Evolutionary conservation across 2,797 vertebrate genomes (phyloP).

Genomic region (Mormyrops attenuatus): DNA sequence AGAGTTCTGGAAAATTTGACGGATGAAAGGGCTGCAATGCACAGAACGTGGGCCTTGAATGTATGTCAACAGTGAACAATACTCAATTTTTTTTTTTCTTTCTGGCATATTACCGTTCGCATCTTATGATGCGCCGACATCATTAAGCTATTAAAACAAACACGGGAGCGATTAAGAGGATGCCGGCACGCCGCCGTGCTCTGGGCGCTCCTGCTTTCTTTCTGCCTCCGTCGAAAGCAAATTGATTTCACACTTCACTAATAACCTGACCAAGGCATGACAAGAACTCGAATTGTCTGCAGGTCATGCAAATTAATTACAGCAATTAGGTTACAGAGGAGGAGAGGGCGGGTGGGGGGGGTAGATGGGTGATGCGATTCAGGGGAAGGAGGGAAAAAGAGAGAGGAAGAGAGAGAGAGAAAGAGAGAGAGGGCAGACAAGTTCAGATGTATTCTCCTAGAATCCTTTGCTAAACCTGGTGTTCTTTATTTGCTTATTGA

Average conservation of each 20-base stretch:
- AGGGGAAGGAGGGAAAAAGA: neutral
- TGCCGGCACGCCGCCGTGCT: neutral
- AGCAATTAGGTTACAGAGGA: conserved; percentile 44
- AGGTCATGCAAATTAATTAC: conserved; percentile 51
- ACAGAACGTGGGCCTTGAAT: neutral
- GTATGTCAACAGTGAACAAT: neutral
- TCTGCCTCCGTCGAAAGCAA: conserved; percentile 32
- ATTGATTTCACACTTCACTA: conserved; percentile 51
- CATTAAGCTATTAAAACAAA: neutral
- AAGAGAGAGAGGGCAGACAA: neutral
- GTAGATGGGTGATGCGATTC: neutral
- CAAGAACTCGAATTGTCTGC: conserved; percentile 44
- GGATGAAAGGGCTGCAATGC: neutral
- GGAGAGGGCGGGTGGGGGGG: conserved; percentile 27
- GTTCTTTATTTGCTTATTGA: neutral
- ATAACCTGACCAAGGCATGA: conserved; percentile 46
- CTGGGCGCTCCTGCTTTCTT: neutral
- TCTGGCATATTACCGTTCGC: neutral
- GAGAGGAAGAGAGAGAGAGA: neutral
- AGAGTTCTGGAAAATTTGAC: neutral
- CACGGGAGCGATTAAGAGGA: neutral
- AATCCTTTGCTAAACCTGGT: neutral
- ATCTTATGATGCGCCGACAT: neutral
- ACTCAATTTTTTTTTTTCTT: neutral
- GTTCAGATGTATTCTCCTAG: neutral